phyloP scores from a whole-genome alignment of 2,113 vertebrate genomes.

The Cavia porcellus region DNA sequence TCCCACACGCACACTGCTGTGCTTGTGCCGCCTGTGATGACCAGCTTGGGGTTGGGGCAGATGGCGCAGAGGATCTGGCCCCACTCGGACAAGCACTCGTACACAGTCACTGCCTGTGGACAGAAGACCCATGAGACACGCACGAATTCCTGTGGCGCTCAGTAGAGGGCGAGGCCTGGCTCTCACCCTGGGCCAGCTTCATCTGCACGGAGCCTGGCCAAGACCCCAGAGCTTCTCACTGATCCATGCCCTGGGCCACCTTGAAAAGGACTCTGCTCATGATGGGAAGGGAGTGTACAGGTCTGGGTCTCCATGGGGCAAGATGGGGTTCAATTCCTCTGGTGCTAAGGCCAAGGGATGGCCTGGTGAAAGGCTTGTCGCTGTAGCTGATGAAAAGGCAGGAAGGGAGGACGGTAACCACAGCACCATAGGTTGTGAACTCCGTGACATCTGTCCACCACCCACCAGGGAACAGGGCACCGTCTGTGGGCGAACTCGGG shows the following conservation, averaged over 20 bases:
- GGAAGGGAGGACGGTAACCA: too few species aligned
- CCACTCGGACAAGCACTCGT: slow-evolving; percentile 99
- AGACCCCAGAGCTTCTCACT: neutral
- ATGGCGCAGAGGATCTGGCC: slow-evolving; percentile 97
- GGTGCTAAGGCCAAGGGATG: neutral
- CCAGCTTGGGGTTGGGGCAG: slow-evolving; percentile 96
- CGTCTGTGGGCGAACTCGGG: too few species aligned
- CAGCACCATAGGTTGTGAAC: rapidly evolving
- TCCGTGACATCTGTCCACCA: rapidly evolving
- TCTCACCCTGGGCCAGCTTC: neutral
- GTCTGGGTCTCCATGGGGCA: neutral
- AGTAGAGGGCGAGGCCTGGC: rapidly evolving
- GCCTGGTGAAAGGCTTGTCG: neutral
- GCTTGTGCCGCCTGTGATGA: slow-evolving; percentile 96
- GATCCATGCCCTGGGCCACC: neutral
- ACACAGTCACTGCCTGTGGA: slow-evolving; percentile 94
- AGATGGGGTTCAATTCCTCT: neutral
- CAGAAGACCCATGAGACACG: neutral
- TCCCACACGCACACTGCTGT: slow-evolving; percentile 99
- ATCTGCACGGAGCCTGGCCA: neutral
- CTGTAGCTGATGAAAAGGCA: neutral
- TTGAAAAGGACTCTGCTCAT: neutral
- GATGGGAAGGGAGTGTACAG: rapidly evolving
- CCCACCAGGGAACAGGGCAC: neutral
- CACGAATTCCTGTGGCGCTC: too few species aligned